phyloP scores from a whole-genome alignment of 2,113 vertebrate genomes.

The Ciconia stormi region DNA sequence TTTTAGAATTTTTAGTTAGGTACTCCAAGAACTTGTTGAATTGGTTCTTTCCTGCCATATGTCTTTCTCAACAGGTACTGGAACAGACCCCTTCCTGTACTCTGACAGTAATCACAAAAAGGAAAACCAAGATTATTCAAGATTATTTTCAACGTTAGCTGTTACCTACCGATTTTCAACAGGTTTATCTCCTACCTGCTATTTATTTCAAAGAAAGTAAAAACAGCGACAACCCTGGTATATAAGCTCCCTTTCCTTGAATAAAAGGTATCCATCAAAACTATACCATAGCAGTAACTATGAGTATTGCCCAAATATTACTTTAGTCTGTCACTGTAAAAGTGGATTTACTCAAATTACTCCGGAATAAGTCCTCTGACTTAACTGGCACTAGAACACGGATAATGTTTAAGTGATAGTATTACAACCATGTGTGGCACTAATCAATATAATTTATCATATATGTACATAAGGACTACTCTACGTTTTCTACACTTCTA shows the following conservation, averaged over 20 bases:
- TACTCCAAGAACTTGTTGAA: neutral
- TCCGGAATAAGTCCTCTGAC: neutral
- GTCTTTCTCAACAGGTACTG: neutral
- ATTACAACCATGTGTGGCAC: neutral
- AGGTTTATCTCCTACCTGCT: neutral
- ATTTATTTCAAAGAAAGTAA: neutral
- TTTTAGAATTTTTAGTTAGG: neutral
- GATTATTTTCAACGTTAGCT: neutral
- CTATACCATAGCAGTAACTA: neutral
- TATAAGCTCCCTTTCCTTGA: neutral
- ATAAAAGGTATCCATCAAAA: neutral
- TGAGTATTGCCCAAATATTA: neutral
- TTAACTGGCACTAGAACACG: neutral
- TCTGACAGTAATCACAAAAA: neutral
- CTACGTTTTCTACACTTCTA: neutral
- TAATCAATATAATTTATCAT: neutral
- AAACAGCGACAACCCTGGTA: fast-evolving
- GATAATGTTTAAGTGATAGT: neutral
- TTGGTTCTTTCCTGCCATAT: neutral
- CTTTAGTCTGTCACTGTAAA: neutral
- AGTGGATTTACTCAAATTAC: neutral
- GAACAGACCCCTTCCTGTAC: neutral
- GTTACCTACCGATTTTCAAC: neutral
- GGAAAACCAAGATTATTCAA: neutral
- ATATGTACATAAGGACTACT: neutral